Conservation (phyloP, 2,888 invertebrate genomes). For the Deilephila porcellus region DNA sequence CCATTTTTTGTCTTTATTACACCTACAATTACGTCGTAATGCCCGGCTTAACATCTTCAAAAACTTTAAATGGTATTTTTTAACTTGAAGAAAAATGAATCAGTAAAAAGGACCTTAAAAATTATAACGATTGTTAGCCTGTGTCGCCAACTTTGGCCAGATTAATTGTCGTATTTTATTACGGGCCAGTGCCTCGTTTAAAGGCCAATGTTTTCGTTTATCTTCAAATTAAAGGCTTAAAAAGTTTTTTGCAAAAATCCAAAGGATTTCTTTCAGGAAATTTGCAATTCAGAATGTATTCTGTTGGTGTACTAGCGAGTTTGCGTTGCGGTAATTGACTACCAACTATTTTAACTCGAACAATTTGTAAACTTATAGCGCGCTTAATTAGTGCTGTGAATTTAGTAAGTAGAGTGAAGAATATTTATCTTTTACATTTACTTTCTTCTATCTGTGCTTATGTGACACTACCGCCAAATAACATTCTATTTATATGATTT, state of each 20-base stretch:
- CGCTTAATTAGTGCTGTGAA: background rate
- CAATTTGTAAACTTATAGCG: background rate
- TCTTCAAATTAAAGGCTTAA: slow-evolving; percentile 43
- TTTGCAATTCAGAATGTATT: slow-evolving; percentile 5
- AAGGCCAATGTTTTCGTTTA: slow-evolving; percentile 49
- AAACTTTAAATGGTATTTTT: slow-evolving; percentile 38
- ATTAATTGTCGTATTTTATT: slow-evolving; percentile 64
- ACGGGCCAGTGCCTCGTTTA: slow-evolving; percentile 42
- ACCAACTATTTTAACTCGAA: background rate
- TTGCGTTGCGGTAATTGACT: background rate
- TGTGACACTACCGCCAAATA: no score
- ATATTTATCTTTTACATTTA: no score
- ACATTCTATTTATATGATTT: no score
- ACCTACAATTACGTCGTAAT: slow-evolving; percentile 11
- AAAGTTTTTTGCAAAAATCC: slow-evolving; percentile 26
- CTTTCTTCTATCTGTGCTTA: no score
- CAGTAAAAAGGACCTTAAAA: slow-evolving; percentile 49
- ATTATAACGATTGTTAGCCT: slow-evolving; percentile 58
- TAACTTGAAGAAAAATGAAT: slow-evolving; percentile 51
- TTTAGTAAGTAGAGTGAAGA: background rate
- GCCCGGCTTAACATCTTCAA: slow-evolving; percentile 19
- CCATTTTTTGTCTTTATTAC: slow-evolving; percentile 15
- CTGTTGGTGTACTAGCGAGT: background rate
- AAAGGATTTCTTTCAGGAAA: slow-evolving; percentile 12
- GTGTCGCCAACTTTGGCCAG: slow-evolving; percentile 57